Evolutionary conservation across 2,797 vertebrate species (phyloP).

Genomic region (Aulostomus chinensis): DNA sequence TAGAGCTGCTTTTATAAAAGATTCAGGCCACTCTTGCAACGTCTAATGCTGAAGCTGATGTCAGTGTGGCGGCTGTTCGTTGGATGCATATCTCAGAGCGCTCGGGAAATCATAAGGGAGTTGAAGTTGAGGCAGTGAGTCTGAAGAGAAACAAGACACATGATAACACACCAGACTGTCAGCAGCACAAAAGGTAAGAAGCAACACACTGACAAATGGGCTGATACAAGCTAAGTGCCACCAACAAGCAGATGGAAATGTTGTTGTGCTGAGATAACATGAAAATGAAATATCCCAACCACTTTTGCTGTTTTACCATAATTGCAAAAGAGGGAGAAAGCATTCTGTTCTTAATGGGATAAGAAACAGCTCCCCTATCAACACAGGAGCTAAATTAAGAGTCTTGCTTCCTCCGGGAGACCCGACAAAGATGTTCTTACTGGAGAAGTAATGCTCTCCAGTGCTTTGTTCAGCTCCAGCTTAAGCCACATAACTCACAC

Average conservation of each 20-base stretch:
- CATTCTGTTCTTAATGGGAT: conserved; percentile 62
- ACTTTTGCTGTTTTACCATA: conserved; percentile 47
- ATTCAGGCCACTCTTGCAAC: conserved; percentile 46
- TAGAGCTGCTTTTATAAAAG: conserved; percentile 55
- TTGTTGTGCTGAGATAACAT: conserved; percentile 16
- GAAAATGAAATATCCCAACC: conserved; percentile 31
- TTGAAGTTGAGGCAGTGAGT: conserved; percentile 41
- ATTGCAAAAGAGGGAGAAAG: conserved; percentile 46
- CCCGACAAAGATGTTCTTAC: conserved; percentile 51
- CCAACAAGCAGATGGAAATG: conserved; percentile 24
- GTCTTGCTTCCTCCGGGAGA: conserved; percentile 60
- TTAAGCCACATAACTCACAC: conserved; percentile 65
- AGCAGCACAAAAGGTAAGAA: conserved; percentile 29
- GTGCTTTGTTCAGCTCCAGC: conserved; percentile 67
- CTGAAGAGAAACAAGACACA: conserved; percentile 30
- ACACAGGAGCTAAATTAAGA: conserved; percentile 69
- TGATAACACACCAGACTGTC: conserved; percentile 27
- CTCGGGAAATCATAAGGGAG: conserved; percentile 36
- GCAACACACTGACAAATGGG: conserved; percentile 5
- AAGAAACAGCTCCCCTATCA: conserved; percentile 45
- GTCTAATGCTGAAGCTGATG: conserved; percentile 22
- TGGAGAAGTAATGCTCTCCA: conserved; percentile 66
- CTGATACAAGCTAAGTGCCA: conserved; percentile 15
- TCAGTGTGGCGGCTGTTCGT: conserved; percentile 26
- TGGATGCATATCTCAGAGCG: conserved; percentile 44